Conservation (phyloP, 2,888 invertebrate species). For the Philereme transversata region DNA sequence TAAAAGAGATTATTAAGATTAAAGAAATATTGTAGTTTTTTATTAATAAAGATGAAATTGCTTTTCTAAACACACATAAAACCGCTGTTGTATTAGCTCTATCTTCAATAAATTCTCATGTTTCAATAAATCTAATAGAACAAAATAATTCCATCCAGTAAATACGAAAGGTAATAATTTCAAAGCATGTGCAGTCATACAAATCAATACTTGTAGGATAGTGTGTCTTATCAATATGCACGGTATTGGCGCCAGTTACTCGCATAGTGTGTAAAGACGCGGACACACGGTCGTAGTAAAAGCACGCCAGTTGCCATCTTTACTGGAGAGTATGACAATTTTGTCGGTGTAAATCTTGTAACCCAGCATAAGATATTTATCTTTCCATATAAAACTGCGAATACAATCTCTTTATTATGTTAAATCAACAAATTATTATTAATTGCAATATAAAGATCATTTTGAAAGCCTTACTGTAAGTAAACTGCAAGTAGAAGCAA, state of each 20-base stretch:
- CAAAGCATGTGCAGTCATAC: conserved; percentile 35
- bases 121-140: conserved; percentile 15
- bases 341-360: too few species aligned
- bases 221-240: conserved; percentile 32
- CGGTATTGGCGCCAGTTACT: conserved; percentile 35
- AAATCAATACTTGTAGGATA: conserved; percentile 31
- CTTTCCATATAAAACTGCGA: too few species aligned
- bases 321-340: too few species aligned
- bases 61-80: neutral
- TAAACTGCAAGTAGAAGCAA: too few species aligned
- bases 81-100: neutral
- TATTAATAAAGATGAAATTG: too few species aligned
- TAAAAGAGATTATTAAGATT: too few species aligned
- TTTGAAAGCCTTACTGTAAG: too few species aligned
- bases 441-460: too few species aligned
- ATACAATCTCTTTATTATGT: too few species aligned
- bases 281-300: conserved; percentile 8
- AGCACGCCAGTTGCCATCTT: neutral
- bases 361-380: too few species aligned
- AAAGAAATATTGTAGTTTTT: too few species aligned
- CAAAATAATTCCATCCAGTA: conserved; percentile 22
- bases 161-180: conserved; percentile 28
- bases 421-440: too few species aligned
- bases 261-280: conserved; percentile 13
- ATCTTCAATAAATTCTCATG: conserved; percentile 5